Evolutionary conservation across 2,888 invertebrate species (phyloP).

Genomic region (Tetragonisca angustula): DNA sequence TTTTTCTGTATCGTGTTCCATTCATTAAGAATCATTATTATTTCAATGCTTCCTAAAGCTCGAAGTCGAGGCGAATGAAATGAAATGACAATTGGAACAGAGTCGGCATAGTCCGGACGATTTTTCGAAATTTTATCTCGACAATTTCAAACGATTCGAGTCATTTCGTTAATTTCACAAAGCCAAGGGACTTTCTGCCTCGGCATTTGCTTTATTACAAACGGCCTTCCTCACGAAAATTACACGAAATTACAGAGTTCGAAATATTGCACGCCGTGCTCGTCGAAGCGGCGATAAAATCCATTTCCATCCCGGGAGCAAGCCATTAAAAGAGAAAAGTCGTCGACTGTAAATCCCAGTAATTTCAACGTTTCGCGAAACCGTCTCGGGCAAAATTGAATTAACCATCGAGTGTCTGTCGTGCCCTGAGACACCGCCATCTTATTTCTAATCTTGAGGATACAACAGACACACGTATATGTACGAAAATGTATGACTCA

Average conservation of each 20-base stretch:
- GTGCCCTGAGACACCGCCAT: not conserved
- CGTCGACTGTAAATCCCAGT: conserved; percentile 1
- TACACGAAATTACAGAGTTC: not conserved
- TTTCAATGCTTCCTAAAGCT: too few species aligned
- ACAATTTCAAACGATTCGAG: not conserved
- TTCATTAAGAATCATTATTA: too few species aligned
- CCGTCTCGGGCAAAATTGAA: conserved; percentile 12
- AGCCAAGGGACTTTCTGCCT: not conserved
- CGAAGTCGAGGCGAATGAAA: too few species aligned
- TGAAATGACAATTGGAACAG: not conserved
- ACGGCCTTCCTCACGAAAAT: not conserved
- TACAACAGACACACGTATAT: too few species aligned
- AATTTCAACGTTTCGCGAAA: not conserved
- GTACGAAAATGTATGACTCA: too few species aligned
- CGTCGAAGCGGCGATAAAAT: conserved; percentile 1
- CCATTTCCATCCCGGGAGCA: not conserved
- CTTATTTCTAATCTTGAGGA: conserved; percentile 1
- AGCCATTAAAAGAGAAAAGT: conserved; percentile 5
- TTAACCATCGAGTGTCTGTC: not conserved
- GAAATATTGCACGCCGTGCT: not conserved
- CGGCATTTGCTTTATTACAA: not conserved
- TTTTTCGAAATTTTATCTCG: not conserved
- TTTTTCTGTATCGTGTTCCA: too few species aligned
- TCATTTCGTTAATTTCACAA: not conserved
- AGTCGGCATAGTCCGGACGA: not conserved